Evolutionary conservation across 2,888 invertebrate genomes (phyloP).

Genomic region (Leptinotarsa haldemani): DNA sequence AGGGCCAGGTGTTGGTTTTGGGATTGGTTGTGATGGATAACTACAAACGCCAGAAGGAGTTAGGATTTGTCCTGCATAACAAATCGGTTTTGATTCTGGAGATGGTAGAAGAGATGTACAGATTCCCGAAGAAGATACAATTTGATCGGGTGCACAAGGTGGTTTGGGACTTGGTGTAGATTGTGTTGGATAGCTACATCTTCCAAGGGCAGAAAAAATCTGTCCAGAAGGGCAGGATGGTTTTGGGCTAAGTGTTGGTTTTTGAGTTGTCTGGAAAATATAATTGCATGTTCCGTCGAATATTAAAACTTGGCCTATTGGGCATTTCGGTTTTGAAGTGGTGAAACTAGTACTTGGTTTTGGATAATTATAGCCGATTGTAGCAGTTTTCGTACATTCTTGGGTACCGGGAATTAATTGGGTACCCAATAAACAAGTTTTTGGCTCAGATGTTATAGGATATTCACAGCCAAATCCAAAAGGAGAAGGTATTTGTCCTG

Average conservation of each 20-base stretch:
- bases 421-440: slow-evolving; percentile 30
- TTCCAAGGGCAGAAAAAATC: slow-evolving; percentile 33
- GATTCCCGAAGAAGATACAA: too few relatives aligned
- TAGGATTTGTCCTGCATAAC: slow-evolving; percentile 18
- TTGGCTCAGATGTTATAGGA: slow-evolving; percentile 30
- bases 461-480: slow-evolving; percentile 42
- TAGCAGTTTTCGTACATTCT: slow-evolving; percentile 22
- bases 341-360: slow-evolving; percentile 33
- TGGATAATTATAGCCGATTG: slow-evolving; percentile 39
- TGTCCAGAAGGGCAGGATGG: slow-evolving; percentile 22
- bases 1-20: slow-evolving; percentile 26
- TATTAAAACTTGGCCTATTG: slow-evolving; percentile 39
- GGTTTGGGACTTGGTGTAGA: slow-evolving; percentile 23
- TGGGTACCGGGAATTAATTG: slow-evolving; percentile 32
- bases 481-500: slow-evolving; percentile 41
- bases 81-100: neutral
- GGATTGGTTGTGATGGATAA: slow-evolving; percentile 29
- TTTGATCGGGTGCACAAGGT: too few relatives aligned
- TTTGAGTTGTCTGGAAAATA: slow-evolving; percentile 22
- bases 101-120: too few relatives aligned
- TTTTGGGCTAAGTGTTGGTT: slow-evolving; percentile 23
- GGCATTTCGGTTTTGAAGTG: slow-evolving; percentile 31
- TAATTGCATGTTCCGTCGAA: slow-evolving; percentile 45
- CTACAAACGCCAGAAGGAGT: slow-evolving; percentile 43
- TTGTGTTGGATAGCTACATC: slow-evolving; percentile 40